These are phyloP conservation scores for Leucophenga varia DNA, from an alignment of 1,140 invertebrate genomes.

Conservation along the genomic window DNA sequence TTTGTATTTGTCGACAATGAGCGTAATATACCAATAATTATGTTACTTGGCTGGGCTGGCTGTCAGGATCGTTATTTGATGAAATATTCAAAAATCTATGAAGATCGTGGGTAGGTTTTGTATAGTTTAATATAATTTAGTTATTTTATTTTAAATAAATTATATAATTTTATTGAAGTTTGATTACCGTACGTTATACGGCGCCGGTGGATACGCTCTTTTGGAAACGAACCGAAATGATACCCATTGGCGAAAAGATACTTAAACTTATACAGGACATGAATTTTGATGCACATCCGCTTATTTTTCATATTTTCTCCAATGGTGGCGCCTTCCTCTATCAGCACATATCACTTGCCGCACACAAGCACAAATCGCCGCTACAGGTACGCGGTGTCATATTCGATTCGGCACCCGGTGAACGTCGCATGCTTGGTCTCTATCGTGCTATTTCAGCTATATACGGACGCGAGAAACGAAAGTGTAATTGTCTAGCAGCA, in stretches of 20 bases:
- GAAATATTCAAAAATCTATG: slow-evolving; percentile 78
- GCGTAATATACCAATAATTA: slow-evolving; percentile 68
- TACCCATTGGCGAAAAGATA: slow-evolving; percentile 65
- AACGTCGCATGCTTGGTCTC: slow-evolving; percentile 61
- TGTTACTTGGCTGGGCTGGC: slow-evolving; percentile 77
- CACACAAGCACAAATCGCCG: slow-evolving; percentile 58
- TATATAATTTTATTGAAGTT: slow-evolving; percentile 57
- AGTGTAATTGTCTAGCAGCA: slow-evolving; percentile 61
- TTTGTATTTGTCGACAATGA: slow-evolving; percentile 64
- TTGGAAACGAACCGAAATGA: slow-evolving; percentile 64
- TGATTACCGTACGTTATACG: slow-evolving; percentile 73
- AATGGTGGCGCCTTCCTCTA: slow-evolving; percentile 75
- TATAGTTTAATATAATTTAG: not conserved
- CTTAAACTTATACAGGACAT: slow-evolving; percentile 69
- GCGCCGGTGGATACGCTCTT: slow-evolving; percentile 70
- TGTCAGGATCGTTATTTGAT: slow-evolving; percentile 74
- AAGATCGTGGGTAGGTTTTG: slow-evolving; percentile 66
- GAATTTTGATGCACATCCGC: slow-evolving; percentile 68
- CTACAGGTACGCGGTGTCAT: slow-evolving; percentile 70
- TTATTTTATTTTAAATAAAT: not conserved
- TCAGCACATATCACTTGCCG: slow-evolving; percentile 65
- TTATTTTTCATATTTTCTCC: slow-evolving; percentile 79
- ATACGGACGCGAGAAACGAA: slow-evolving; percentile 59
- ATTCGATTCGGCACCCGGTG: slow-evolving; percentile 74
- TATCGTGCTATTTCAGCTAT: slow-evolving; percentile 65